Conservation (phyloP, 2,113 vertebrate species). For the Pygoscelis adeliae region DNA sequence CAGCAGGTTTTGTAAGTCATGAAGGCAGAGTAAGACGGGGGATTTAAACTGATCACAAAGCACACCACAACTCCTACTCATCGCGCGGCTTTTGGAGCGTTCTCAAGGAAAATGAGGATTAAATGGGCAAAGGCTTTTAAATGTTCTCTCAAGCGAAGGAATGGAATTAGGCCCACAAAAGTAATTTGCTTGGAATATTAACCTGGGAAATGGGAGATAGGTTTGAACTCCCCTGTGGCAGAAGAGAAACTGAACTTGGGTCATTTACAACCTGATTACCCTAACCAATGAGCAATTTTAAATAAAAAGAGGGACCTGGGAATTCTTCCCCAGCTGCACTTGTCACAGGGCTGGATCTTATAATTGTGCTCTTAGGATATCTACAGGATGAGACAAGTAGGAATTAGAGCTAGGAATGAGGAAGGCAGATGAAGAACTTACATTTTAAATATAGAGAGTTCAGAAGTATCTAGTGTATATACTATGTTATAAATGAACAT, state of each 20-base stretch:
- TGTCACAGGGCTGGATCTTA: constrained; percentile 37
- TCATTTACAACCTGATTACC: constrained; percentile 62
- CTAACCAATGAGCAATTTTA: constrained; percentile 55
- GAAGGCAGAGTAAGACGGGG: background rate
- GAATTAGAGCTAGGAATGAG: background rate
- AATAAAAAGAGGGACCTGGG: constrained; percentile 53
- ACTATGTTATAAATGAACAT: background rate
- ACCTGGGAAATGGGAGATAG: constrained; percentile 45
- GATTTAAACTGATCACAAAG: background rate
- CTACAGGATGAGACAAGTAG: constrained; percentile 35
- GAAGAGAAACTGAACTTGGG: constrained; percentile 30
- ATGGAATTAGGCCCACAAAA: constrained; percentile 43
- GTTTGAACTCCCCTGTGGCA: constrained; percentile 27
- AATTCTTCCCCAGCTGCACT: constrained; percentile 39
- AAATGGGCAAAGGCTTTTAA: constrained; percentile 42
- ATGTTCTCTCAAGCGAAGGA: constrained; percentile 4
- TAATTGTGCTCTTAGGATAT: constrained; percentile 54
- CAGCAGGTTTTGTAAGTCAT: background rate
- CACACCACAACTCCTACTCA: background rate
- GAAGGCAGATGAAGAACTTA: background rate
- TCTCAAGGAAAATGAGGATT: constrained; percentile 37
- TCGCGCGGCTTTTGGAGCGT: accelerated
- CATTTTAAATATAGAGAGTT: background rate
- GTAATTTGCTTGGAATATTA: constrained; percentile 67
- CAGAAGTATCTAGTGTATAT: background rate